Evolutionary conservation across 2,797 vertebrate genomes (phyloP), one percentile per base, ranked within the genome.

Genomic region (Lophotriccus pileatus): DNA sequence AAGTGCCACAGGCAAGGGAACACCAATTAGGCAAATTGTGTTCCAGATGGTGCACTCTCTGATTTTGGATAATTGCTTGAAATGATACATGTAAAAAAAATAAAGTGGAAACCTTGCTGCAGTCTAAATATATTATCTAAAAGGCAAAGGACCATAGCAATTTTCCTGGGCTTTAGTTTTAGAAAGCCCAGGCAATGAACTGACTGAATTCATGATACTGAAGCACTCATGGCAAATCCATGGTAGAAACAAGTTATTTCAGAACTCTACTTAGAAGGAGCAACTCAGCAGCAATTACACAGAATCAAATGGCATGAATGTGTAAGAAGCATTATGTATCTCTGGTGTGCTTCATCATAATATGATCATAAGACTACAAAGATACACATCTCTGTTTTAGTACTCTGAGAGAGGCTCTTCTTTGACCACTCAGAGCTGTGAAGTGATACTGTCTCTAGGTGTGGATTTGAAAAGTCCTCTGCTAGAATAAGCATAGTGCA

Each of bases 51-150:
- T 67, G 37, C 41, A n/a, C 44, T 12, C 25, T 93, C 46, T 69
- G 39, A 39, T 67, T 86, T 47, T 69, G 36, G 36, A 36, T 90
- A 92, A 76, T 90, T 88, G 32, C 55, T 83, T 63, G 52, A 94
- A 87, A 78, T 86, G 23, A 63, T 66, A 47, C 7, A 37, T 30
- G 8, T 3, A 20, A 53, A 47, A 25, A 18, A 66, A 25, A 49
- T 1, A 3, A 44, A 59, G 9, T 28, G 7, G 25, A 56, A 90
- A 74, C 12, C 5, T 70, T 70, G 3, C 37, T 83, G 7, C 8
- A 58, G 41, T 81, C 27, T 80, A 70, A 63, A 63, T 58, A n/a
- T 28, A 12, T 39, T 72, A 43, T 27, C 36, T 59, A 12, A 70
- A 84, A 86, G 56, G 6, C 7, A 59, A 41, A 62, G 7, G 5